Conservation (phyloP, 2,888 invertebrate genomes). For the Morpho deidamia region DNA sequence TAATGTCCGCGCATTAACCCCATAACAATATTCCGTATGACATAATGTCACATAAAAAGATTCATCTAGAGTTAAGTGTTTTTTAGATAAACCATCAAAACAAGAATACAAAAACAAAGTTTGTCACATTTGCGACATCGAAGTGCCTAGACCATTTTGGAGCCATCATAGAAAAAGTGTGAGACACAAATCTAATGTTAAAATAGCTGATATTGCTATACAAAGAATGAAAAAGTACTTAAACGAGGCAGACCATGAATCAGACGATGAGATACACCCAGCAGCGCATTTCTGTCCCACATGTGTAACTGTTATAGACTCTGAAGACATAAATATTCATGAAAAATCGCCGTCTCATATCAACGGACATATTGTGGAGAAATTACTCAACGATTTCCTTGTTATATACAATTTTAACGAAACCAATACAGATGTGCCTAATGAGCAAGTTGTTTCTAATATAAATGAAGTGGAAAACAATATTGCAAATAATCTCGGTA, state of each 20-base stretch:
- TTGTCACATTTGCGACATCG: constrained; percentile 38
- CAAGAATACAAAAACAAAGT: constrained; percentile 14
- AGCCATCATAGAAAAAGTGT: constrained; percentile 31
- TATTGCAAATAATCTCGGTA: no score
- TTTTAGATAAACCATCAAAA: constrained; percentile 6
- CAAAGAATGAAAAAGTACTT: constrained; percentile 31
- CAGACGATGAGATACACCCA: background rate
- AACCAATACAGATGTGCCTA: background rate
- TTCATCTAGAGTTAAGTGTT: background rate
- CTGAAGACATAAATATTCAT: constrained; percentile 25
- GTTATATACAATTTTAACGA: constrained; percentile 12
- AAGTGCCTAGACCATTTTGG: constrained; percentile 32
- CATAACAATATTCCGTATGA: no score
- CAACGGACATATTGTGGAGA: constrained; percentile 27
- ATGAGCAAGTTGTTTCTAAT: background rate
- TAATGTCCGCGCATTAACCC: no score
- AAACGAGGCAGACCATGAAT: background rate
- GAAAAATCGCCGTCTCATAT: constrained; percentile 27
- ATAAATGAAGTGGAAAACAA: background rate
- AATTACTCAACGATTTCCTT: constrained; percentile 27
- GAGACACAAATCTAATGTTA: constrained; percentile 31
- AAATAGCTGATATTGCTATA: constrained; percentile 32
- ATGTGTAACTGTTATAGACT: constrained; percentile 26
- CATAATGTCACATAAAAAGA: background rate
- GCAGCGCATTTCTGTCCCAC: constrained; percentile 32